A percentile compares a stretch with the other conserved stretches of the same genome.
Conservation (phyloP, 2,113 vertebrate species). For the Suricata suricatta region DNA sequence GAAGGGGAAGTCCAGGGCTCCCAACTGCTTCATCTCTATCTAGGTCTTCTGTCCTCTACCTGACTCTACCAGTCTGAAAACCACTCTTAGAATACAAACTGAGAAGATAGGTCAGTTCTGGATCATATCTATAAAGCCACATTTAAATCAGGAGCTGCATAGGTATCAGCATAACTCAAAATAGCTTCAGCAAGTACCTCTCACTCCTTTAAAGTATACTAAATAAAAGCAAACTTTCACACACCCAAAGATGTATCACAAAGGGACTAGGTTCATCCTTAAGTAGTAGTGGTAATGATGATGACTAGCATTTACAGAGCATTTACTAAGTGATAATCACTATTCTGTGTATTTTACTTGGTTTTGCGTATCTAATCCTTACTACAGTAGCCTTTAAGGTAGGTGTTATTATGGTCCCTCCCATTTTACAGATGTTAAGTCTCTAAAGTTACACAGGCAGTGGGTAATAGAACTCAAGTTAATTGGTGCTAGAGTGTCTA, state of each 20-base stretch:
- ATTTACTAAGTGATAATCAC: slow-evolving; percentile 5
- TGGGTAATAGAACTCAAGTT: not conserved
- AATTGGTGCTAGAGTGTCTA: not conserved
- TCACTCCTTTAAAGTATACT: not conserved
- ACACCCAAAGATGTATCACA: not conserved
- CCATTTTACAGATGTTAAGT: not conserved
- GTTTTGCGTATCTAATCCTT: not conserved
- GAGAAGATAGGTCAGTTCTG: not conserved
- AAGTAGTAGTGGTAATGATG: not conserved
- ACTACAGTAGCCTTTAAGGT: not conserved
- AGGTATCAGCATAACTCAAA: not conserved
- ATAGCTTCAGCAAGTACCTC: not conserved
- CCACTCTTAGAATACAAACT: not conserved
- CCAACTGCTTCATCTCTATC: not conserved
- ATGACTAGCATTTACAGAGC: not conserved
- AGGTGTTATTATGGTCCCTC: not conserved
- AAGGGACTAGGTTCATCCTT: not conserved
- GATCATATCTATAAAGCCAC: not conserved
- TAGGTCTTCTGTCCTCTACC: not conserved
- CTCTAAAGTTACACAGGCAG: not conserved
- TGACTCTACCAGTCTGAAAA: not conserved
- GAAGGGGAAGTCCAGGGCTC: not conserved
- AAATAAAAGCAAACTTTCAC: not conserved
- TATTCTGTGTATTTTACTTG: slow-evolving; percentile 5
- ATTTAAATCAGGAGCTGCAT: not conserved